A percentile compares a stretch with the other conserved stretches of the same genome.
Evolutionary conservation across 2,113 vertebrate species (phyloP).

Genomic region (Gavia stellata): DNA sequence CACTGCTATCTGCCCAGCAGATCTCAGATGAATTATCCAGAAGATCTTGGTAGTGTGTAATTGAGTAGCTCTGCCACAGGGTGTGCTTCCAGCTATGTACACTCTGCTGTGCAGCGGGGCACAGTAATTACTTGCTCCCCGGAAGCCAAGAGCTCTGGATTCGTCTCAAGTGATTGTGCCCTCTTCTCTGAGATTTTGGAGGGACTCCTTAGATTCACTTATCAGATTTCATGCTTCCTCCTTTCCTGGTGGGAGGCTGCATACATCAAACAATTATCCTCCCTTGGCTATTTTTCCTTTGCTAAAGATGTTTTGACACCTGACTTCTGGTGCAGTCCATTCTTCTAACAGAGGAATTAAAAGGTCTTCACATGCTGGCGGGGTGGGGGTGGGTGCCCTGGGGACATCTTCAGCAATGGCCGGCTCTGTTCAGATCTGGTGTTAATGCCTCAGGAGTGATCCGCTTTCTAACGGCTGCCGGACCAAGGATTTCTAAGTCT

Average conservation of each 20-base stretch:
- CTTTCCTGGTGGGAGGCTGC: neutral
- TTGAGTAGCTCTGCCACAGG: constrained; percentile 56
- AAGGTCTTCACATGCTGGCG: neutral
- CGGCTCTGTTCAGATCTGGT: neutral
- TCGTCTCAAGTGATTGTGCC: neutral
- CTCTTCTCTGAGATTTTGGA: neutral
- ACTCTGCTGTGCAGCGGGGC: constrained; percentile 7
- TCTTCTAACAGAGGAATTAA: neutral
- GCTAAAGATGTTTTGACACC: neutral
- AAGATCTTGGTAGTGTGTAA: constrained; percentile 44
- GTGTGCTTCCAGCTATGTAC: constrained; percentile 52
- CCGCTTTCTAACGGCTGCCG: neutral
- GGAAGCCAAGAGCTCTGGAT: neutral
- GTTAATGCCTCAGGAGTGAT: neutral
- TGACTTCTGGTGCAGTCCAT: neutral
- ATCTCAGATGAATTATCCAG: constrained; percentile 59
- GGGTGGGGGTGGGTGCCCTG: neutral
- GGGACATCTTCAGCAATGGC: accelerated
- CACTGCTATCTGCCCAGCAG: constrained; percentile 42
- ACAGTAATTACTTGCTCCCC: constrained; percentile 32
- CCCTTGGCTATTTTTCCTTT: neutral
- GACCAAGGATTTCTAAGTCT: neutral
- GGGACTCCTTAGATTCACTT: neutral
- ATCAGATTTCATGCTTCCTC: neutral
- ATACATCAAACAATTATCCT: neutral